phyloP scores from a whole-genome alignment of 2,888 invertebrate genomes.

The Aphidius colemani region DNA sequence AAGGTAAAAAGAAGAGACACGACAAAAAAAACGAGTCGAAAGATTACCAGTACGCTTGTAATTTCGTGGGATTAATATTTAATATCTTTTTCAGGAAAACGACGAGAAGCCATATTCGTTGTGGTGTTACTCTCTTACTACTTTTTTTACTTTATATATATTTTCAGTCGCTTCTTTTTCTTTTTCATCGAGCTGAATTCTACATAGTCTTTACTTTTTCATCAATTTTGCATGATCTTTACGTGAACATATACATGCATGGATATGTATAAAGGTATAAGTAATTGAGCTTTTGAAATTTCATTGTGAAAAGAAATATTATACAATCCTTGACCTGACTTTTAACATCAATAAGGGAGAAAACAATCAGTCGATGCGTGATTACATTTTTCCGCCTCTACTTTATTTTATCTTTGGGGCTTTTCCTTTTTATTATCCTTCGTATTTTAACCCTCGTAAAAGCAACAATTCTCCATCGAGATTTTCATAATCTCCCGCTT shows the following conservation, averaged over 20 bases:
- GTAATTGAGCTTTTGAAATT: background rate
- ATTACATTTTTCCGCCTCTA: conserved; percentile 28
- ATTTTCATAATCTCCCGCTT: conserved; percentile 35
- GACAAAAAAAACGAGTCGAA: conserved; percentile 42
- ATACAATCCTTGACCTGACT: conserved; percentile 30
- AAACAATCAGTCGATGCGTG: conserved; percentile 43
- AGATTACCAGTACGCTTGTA: conserved; percentile 50
- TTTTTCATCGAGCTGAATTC: background rate
- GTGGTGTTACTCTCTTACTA: conserved; percentile 16
- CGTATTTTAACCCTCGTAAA: background rate
- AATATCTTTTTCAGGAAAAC: conserved; percentile 51
- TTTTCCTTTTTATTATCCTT: conserved; percentile 4
- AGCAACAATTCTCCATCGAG: conserved; percentile 27
- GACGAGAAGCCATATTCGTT: conserved; percentile 22
- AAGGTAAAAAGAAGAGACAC: conserved; percentile 25
- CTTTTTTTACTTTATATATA: background rate
- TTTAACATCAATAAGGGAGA: conserved; percentile 32
- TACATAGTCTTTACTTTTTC: conserved; percentile 12
- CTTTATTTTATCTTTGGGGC: background rate
- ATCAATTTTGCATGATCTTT: background rate
- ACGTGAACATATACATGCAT: conserved; percentile 1
- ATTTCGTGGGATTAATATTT: conserved; percentile 60
- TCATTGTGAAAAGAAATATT: too few species aligned
- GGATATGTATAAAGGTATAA: background rate
- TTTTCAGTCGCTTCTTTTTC: background rate